These are phyloP conservation scores for Saxicola maurus DNA, from an alignment of 2,797 vertebrate genomes.

Conservation along the genomic window DNA sequence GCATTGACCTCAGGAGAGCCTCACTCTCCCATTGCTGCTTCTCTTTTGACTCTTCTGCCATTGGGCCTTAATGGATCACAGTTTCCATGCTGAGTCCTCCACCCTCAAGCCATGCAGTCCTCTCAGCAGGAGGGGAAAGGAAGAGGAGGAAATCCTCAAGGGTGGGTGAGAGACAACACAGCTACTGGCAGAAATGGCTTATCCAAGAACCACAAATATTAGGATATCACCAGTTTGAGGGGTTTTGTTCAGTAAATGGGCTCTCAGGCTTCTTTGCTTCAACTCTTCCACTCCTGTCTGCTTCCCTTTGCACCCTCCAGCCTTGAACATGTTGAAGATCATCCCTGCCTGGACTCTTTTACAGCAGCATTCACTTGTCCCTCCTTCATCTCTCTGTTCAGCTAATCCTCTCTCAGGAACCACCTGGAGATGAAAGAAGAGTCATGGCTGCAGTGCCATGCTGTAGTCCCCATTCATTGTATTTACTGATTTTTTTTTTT, in stretches of 20 bases:
- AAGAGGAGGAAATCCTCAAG: neutral
- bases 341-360: neutral
- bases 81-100: neutral
- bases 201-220: neutral
- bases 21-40: neutral
- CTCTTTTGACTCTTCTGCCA: neutral
- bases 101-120: accelerated
- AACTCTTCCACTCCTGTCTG: neutral
- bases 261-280: neutral
- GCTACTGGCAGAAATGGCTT: neutral
- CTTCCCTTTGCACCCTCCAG: neutral
- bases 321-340: neutral
- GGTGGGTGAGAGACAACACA: accelerated
- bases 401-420: neutral
- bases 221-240: neutral
- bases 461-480: neutral
- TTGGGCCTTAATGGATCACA: neutral
- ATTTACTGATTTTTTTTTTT: neutral
- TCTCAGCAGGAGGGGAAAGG: neutral
- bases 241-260: neutral
- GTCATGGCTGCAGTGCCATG: neutral
- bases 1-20: neutral
- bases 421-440: neutral
- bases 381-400: neutral
- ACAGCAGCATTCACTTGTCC: neutral